Evolutionary conservation across 2,888 invertebrate genomes (phyloP).

Genomic region (Lamproptera curius): DNA sequence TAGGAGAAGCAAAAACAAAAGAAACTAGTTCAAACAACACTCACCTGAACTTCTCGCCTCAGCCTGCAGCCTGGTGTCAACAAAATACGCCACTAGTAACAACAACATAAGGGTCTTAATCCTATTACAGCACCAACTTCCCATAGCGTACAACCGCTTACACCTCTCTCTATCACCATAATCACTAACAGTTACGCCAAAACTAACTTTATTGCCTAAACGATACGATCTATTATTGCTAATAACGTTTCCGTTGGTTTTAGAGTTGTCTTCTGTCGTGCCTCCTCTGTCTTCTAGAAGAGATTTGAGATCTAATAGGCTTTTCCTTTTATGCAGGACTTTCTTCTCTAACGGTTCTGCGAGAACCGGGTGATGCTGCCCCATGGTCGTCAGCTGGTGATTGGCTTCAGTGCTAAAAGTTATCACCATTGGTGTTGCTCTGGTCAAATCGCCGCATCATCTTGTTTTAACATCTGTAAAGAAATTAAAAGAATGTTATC

Average conservation of each 20-base stretch:
- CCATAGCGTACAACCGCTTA: conserved; percentile 41
- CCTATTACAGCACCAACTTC: conserved; percentile 60
- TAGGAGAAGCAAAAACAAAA: too few relatives aligned
- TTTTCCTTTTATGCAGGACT: conserved; percentile 49
- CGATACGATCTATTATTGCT: conserved; percentile 51
- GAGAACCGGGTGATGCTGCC: conserved; percentile 32
- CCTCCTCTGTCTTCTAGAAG: conserved; percentile 70
- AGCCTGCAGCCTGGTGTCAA: conserved; percentile 48
- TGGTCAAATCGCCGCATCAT: conserved; percentile 64
- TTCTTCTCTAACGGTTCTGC: conserved; percentile 53
- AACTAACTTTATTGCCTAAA: conserved; percentile 50
- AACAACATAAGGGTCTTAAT: conserved; percentile 62
- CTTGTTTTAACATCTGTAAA: conserved; percentile 66
- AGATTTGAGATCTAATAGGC: conserved; percentile 63
- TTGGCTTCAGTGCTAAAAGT: conserved; percentile 29
- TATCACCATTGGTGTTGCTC: conserved; percentile 30
- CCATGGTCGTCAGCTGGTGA: conserved; percentile 45
- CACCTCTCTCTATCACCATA: conserved; percentile 41
- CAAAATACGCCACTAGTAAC: conserved; percentile 54
- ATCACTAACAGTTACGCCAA: conserved; percentile 36
- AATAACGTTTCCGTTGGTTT: conserved; percentile 31
- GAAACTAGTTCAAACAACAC: too few relatives aligned
- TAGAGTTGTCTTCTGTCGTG: conserved; percentile 31
- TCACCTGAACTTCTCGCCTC: conserved; percentile 70
- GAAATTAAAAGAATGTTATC: conserved; percentile 31